These are phyloP conservation scores for Notechis scutatus DNA, from an alignment of 2,113 vertebrate genomes.

Conservation along the genomic window DNA sequence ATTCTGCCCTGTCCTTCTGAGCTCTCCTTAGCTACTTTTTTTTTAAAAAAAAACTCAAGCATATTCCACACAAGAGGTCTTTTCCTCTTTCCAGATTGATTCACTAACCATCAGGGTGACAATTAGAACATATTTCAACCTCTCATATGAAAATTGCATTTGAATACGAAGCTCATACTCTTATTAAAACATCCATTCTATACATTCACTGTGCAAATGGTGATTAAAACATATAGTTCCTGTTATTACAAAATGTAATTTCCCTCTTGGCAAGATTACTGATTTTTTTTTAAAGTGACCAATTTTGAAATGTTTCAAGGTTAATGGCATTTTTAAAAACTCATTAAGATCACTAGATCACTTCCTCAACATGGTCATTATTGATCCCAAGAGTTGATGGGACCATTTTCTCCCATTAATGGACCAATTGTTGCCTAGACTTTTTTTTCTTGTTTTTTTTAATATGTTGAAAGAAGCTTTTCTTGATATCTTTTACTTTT, in stretches of 20 bases:
- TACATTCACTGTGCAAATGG: background rate
- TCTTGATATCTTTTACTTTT: background rate
- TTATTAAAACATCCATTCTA: background rate
- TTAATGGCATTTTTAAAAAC: background rate
- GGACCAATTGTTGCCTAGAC: background rate
- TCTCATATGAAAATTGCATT: background rate
- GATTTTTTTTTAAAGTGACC: background rate
- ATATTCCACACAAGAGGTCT: background rate
- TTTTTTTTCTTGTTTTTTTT: background rate
- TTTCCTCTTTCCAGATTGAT: background rate
- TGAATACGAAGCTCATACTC: background rate
- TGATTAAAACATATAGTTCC: background rate
- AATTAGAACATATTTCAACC: background rate
- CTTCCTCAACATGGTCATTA: background rate
- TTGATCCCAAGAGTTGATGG: background rate
- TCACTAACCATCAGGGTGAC: background rate
- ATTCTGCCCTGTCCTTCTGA: background rate
- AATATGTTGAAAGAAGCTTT: background rate
- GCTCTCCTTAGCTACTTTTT: background rate
- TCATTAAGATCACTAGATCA: background rate
- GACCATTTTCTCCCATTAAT: background rate
- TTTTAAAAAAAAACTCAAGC: background rate
- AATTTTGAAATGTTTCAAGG: background rate
- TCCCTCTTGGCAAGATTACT: background rate
- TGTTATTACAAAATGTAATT: background rate